These are phyloP conservation scores for Drosophila multiciliata DNA, from an alignment of 2,888 invertebrate species.

Conservation along the genomic window DNA sequence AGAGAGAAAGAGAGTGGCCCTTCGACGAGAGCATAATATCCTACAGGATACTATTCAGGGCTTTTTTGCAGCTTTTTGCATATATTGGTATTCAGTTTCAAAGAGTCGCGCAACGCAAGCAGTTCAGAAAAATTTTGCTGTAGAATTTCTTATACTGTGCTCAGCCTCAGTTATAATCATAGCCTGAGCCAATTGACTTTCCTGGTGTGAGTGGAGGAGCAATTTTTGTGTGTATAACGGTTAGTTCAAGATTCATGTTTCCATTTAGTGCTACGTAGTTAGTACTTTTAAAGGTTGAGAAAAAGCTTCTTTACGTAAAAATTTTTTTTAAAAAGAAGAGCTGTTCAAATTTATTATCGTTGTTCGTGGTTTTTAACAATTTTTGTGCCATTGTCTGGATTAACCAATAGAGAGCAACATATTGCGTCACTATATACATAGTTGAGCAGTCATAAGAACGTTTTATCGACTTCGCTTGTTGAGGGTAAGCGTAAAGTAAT, in stretches of 20 bases:
- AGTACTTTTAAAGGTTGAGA: constrained; percentile 11
- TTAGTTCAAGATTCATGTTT: constrained; percentile 55
- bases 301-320: not conserved
- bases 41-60: constrained; percentile 67
- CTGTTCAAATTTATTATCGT: constrained; percentile 18
- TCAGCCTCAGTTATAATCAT: constrained; percentile 38
- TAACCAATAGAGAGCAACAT: constrained; percentile 17
- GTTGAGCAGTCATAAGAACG: constrained; percentile 33
- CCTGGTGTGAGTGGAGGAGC: constrained; percentile 46
- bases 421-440: constrained; percentile 50
- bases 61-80: constrained; percentile 69
- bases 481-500: constrained; percentile 40
- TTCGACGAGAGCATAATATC: constrained; percentile 61
- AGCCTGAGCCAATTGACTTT: constrained; percentile 40
- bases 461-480: constrained; percentile 30
- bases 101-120: constrained; percentile 78
- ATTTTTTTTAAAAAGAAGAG: constrained; percentile 5
- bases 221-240: constrained; percentile 76
- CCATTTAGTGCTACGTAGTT: constrained; percentile 41
- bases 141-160: constrained; percentile 15
- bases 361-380: constrained; percentile 16
- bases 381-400: constrained; percentile 8
- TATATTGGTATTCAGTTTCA: constrained; percentile 64
- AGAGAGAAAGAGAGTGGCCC: constrained; percentile 1
- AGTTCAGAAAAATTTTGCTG: constrained; percentile 65